Conservation (phyloP, 64 coral and sea anemone genomes). For the Porites australiensis region DNA sequence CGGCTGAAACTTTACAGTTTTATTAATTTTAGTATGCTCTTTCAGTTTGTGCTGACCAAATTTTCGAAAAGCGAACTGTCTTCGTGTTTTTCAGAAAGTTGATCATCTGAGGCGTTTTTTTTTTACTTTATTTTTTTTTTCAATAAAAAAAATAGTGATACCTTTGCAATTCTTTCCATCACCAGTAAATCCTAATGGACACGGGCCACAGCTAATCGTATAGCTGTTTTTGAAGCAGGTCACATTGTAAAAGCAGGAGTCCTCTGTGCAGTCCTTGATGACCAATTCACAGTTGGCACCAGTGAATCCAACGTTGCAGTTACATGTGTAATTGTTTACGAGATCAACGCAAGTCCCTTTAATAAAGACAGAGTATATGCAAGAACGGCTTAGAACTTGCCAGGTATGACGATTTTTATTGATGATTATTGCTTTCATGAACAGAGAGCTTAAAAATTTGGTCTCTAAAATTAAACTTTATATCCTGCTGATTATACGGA, state of each 20-base stretch:
- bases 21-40: no score
- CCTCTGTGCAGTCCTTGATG: constrained; percentile 7
- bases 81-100: no score
- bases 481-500: no score
- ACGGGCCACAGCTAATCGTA: constrained; percentile 41
- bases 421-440: no score
- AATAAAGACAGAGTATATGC: background rate
- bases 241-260: constrained; percentile 39
- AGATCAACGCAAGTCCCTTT: constrained; percentile 46
- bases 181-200: constrained; percentile 36
- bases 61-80: no score
- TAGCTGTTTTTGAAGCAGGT: constrained; percentile 3
- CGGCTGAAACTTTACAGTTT: no score
- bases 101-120: no score
- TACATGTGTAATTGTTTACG: constrained; percentile 36
- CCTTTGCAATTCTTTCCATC: constrained; percentile 55
- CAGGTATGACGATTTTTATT: no score
- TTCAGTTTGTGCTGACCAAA: no score
- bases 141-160: background rate
- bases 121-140: no score
- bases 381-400: background rate
- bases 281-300: background rate
- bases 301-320: constrained; percentile 49
- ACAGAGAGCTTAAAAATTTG: no score
- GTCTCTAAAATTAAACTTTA: no score